A percentile compares a stretch with the other conserved stretches of the same genome.
Conservation (phyloP, 1,140 invertebrate genomes). For the Argopecten irradians region DNA sequence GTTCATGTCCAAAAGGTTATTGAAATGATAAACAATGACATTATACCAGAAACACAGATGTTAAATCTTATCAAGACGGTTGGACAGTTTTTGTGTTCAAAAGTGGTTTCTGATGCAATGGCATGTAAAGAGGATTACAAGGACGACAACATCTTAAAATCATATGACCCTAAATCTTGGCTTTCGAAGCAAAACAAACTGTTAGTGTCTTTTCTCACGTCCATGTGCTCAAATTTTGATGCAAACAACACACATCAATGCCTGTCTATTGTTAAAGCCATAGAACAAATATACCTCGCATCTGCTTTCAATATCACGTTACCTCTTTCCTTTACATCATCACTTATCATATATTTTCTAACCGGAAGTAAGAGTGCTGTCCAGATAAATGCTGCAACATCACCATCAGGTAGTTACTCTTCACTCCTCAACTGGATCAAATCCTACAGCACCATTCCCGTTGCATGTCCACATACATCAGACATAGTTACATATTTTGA, state of each 20-base stretch:
- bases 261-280: too few relatives aligned
- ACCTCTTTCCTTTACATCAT: background rate
- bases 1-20: background rate
- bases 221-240: background rate
- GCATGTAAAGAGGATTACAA: background rate
- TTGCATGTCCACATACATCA: background rate
- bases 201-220: background rate
- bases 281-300: background rate
- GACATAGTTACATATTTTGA: background rate
- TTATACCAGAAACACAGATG: background rate
- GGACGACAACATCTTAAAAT: background rate
- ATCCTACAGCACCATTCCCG: background rate
- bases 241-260: background rate
- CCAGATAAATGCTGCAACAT: background rate
- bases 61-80: too few relatives aligned
- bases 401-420: constrained; percentile 24
- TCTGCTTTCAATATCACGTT: background rate
- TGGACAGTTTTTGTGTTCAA: background rate
- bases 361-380: constrained; percentile 36
- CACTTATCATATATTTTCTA: constrained; percentile 2
- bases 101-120: background rate
- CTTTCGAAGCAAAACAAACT: too few relatives aligned
- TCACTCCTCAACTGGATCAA: background rate
- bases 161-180: background rate
- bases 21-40: background rate